Evolutionary conservation across 1,140 invertebrate species (phyloP), one percentile per base, ranked within the genome.

Genomic region (Pemphigus obesinymphae): DNA sequence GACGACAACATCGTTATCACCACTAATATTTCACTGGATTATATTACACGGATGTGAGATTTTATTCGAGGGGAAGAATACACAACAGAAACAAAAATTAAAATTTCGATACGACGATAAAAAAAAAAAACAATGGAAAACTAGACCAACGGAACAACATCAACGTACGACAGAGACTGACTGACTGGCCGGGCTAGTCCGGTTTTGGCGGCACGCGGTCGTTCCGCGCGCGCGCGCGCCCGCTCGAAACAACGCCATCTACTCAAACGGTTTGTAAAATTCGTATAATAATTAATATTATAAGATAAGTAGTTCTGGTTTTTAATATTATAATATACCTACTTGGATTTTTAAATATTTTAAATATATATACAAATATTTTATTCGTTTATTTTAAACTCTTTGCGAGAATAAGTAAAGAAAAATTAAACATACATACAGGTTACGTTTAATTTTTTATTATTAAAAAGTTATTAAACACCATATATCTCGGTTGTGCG

Each of bases 141-240:
- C n/a, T n/a, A n/a, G n/a, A n/a, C n/a, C n/a, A n/a, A n/a, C n/a
- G n/a, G 10, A 45, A 45, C 43, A 11, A 45, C 10, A 11, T 11
- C 37, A 8, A 45, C 10, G 43, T 40, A 40, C n/a, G 3, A 40
- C 7, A 6, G 2, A 15, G 0, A 6, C 66, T 17, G n/a, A 68
- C 34, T 8, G 66, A 70, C 66, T 70, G 23, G 23, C 37, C 20
- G 31, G 34, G 5, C 10, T 3, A n/a, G 34, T 43, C 23, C 23
- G 34, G 63, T 66, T 66, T 66, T 37, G 63, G 63, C 40, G 66
- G 23, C 66, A 70, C 66, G 66, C 66, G 66, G 66, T 70, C 66
- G 34, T 43, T 17, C 37, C 7, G 10, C 37, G 23, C 37, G n/a
- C 20, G 63, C 34, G 23, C 13, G 3, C 66, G 23, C 37, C 11